phyloP scores from a whole-genome alignment of 1,140 invertebrate species.

The Drosophila saltans region DNA sequence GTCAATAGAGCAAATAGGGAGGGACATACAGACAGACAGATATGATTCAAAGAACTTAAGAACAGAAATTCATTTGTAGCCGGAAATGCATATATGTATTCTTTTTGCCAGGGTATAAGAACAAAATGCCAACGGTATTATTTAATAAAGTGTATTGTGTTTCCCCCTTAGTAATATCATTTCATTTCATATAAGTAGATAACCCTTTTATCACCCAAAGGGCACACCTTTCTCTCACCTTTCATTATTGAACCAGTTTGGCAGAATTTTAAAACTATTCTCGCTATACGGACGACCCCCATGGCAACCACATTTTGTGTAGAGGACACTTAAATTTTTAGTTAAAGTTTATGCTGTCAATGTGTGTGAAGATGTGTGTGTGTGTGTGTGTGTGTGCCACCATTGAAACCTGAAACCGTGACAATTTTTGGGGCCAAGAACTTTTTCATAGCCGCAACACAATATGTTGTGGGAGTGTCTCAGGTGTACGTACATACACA shows the following conservation, averaged over 20 bases:
- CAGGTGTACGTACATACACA: not conserved
- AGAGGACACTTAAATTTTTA: conserved; percentile 50
- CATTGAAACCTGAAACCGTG: conserved; percentile 72
- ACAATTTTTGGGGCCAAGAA: conserved; percentile 70
- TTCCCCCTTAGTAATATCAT: not conserved
- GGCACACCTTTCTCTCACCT: conserved; percentile 11
- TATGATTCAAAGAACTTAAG: too few species aligned
- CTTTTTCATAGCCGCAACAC: conserved; percentile 67
- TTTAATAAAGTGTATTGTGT: too few species aligned
- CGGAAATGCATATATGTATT: too few species aligned
- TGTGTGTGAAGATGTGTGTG: conserved; percentile 35
- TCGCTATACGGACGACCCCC: not conserved
- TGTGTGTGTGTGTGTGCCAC: conserved; percentile 21
- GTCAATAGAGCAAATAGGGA: too few species aligned
- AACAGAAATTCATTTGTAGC: too few species aligned
- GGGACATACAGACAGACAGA: too few species aligned
- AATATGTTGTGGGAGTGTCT: conserved; percentile 65
- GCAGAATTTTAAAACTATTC: conserved; percentile 54
- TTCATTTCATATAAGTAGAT: not conserved
- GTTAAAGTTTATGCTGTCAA: conserved; percentile 72
- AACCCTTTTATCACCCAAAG: not conserved
- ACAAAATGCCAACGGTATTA: too few species aligned
- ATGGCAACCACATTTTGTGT: not conserved
- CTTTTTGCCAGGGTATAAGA: too few species aligned
- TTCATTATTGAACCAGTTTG: conserved; percentile 44